Base-by-base conservation (phyloP, 2,797 vertebrate species). In the Thaleichthys pacificus region DNA sequence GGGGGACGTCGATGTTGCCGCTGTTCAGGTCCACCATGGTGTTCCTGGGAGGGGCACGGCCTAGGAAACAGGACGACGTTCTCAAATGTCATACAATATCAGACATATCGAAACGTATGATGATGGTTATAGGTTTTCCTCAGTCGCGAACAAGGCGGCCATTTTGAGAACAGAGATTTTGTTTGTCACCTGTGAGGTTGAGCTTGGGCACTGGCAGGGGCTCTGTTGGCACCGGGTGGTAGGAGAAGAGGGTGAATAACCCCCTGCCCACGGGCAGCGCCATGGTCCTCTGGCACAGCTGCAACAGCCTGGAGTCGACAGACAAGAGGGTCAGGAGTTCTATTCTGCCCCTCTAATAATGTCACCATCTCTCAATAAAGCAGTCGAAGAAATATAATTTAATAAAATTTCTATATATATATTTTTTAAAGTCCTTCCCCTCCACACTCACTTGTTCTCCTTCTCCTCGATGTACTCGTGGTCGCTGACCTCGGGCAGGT, bases 391-490 rank as follows among this genome's bases (percentile, higher is more conserved):
- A 51, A 35, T 35, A 35, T 35, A 35, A 35, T 35, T 35, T 5
- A 35, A n/a, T n/a, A n/a, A n/a, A n/a, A n/a, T n/a, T n/a, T 9
- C 5, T 49, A 11, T 49, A 8, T 49, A 11, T 49, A 9, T 17
- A 1, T 12, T 12, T 49, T 49, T 49, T 15, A 35, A 26, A 28
- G 8, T 28, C 61, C 14, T 5, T 30, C 15, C 15, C 19, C 28
- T 58, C 14, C 15, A 15, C 4, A 74, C 93, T 87, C 74, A 98
- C 98, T 97, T 94, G 89, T 97, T 99, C 84, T 99, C 98, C 79
- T 98, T 99, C 86, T 99, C 98, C 80, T 99, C 98, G 0, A 99
- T 98, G 88, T 96, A 99, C 85, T 99, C 98, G 0, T 98, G 98
- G 82, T 99, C 97, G 47, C 95, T 98, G 71, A 99, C 95, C 82